Evolutionary conservation across 2,113 vertebrate species (phyloP).

Genomic region (Osmerus mordax): DNA sequence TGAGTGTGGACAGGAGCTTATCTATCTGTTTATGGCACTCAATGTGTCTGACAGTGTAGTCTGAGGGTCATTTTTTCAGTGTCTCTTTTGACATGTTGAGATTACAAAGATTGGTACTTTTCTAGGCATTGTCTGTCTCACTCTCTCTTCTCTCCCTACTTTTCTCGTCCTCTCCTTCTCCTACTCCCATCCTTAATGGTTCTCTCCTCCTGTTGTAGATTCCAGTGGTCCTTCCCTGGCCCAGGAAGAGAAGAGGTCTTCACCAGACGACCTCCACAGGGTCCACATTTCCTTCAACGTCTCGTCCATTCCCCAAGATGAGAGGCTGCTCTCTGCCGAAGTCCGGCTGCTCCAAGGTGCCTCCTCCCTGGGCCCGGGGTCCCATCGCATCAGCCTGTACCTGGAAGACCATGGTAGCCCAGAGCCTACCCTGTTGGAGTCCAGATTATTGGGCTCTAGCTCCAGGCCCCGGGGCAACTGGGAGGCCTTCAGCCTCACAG

Average conservation of each 20-base stretch:
- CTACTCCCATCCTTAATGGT: neutral
- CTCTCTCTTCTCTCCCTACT: neutral
- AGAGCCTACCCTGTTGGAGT: slow-evolving; percentile 63
- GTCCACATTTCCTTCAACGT: slow-evolving; percentile 75
- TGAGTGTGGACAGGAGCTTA: neutral
- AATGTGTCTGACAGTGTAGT: slow-evolving; percentile 6
- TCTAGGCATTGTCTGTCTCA: neutral
- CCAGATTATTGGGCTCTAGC: slow-evolving; percentile 52
- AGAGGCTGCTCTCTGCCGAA: slow-evolving; percentile 75
- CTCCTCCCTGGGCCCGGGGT: slow-evolving; percentile 32
- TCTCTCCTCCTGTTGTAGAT: slow-evolving; percentile 26
- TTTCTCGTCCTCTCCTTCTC: neutral
- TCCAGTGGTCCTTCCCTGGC: slow-evolving; percentile 27
- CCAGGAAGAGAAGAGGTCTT: slow-evolving; percentile 22
- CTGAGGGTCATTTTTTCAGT: slow-evolving; percentile 7
- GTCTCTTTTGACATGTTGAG: slow-evolving; percentile 8
- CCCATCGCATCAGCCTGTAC: slow-evolving; percentile 69
- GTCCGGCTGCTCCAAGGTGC: slow-evolving; percentile 65
- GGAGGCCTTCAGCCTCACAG: slow-evolving; percentile 72
- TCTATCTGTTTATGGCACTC: slow-evolving; percentile 14
- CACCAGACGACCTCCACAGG: slow-evolving; percentile 35
- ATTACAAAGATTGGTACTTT: neutral
- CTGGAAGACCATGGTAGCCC: slow-evolving; percentile 43
- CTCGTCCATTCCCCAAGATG: slow-evolving; percentile 75
- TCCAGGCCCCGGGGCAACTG: slow-evolving; percentile 51